Evolutionary conservation across 2,888 invertebrate species (phyloP), one percentile per base, ranked within the genome.

Genomic region (Drosophila borborema): DNA sequence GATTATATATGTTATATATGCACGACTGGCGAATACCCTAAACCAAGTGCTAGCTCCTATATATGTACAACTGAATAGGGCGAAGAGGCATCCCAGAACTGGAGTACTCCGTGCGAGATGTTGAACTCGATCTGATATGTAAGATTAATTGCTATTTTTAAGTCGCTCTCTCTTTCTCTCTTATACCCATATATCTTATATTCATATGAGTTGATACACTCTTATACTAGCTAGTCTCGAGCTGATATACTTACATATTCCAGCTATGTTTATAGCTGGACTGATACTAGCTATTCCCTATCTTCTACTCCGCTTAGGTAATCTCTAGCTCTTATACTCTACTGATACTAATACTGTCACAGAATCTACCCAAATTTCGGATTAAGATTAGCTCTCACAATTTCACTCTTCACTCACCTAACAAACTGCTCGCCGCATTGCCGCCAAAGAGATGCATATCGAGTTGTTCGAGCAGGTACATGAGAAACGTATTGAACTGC

Each of bases 401-500:
- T 16, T 3, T 46, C 28, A 16, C 48, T 5, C 8, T 16, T 16
- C 8, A 51, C 77, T 66, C 40, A 98, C 97, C 92, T 23, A 95
- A 94, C 5, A 99, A 93, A 91, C 97, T 97, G 63, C 97, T 96
- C 12, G 97, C 96, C 0, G 98, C 98, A 90, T 97, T 98, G 0
- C 98, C 98, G 2, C 98, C 98, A 90, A 98, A 98, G 2, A 97
- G 91, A 90, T 97, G 97, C 96, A 97, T 98, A 93, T 96, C 99
- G 90, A 95, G 95, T 94, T 99, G 99, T 92, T 99, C 99, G 81
- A 99, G 94, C n/a, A 98, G 94, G 93, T 99, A 99, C 97, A 99
- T 98, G 10, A 96, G 93, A 92, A 99, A 99, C 1, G 99, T 99
- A 92, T 99, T 99, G 63, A 99, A 97, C 94, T 97, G 99, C 5